Evolutionary conservation across 2,888 invertebrate genomes (phyloP), one percentile per base, ranked within the genome.

Genomic region (Julus scandinavius): DNA sequence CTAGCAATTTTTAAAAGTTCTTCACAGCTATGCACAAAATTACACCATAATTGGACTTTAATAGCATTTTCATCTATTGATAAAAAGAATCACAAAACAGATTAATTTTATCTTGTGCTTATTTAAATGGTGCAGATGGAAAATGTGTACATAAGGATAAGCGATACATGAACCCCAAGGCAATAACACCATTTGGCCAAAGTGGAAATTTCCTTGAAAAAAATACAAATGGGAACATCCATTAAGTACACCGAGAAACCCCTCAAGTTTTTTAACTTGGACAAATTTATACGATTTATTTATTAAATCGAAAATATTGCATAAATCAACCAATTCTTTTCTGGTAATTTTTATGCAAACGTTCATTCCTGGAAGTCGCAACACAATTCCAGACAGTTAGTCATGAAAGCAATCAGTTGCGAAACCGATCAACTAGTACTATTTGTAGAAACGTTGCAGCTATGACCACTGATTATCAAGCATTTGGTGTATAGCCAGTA

Each of bases 91-190:
- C 29, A 72, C 72, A 29, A 72, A 29, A 29, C 29, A 29, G 72
- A 29, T 29, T 72, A 29, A 72, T 72, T 9, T 72, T 72, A 72
- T 72, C 72, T 72, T 9, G 29, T 7, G 11, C 72, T 72, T 72
- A 72, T 72, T 72, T 72, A 72, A 72, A 72, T n/a, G 72, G 72
- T 72, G 29, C 72, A 72, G 72, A 29, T 72, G 72, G 9, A 72
- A 72, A 72, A 72, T 72, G 72, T 72, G 72, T 72, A 29, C 72
- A 29, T 29, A 72, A 29, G 29, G 72, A 72, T 72, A 72, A 72
- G 29, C 29, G 72, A 72, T 72, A 72, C 29, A 29, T 72, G n/a
- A 72, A 72, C 72, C 4, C 29, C 72, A 72, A 72, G 72, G 72
- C 72, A 72, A 72, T 72, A 72, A 72, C 72, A 72, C 13, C 29